These are phyloP conservation scores for Tribolium castaneum DNA, from an alignment of 1,140 invertebrate genomes.

Conservation along the genomic window DNA sequence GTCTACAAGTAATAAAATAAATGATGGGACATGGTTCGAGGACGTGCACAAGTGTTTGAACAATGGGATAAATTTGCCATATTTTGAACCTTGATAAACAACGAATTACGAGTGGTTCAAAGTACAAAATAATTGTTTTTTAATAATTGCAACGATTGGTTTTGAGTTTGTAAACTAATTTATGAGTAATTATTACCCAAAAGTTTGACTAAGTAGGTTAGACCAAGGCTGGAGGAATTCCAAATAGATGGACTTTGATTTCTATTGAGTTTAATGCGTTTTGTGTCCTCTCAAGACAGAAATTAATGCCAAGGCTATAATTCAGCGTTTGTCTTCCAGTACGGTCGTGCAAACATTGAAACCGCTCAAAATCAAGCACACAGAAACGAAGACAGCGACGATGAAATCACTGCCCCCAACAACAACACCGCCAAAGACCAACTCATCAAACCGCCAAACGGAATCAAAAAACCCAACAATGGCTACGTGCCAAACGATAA, in stretches of 20 bases:
- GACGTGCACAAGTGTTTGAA: not conserved
- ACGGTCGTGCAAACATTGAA: slow-evolving; percentile 83
- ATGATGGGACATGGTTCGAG: slow-evolving; percentile 6
- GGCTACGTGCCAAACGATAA: slow-evolving; percentile 51
- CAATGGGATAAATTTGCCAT: not conserved
- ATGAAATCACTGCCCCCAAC: slow-evolving; percentile 37
- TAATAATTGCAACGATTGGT: not conserved
- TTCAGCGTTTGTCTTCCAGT: slow-evolving; percentile 67
- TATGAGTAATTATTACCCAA: not conserved
- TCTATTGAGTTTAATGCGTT: not conserved
- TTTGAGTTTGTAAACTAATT: not conserved
- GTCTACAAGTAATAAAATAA: not conserved
- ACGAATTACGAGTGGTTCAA: not conserved
- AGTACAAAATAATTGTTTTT: not conserved
- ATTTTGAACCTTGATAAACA: not conserved
- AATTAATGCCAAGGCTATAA: not conserved
- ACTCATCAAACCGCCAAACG: slow-evolving; percentile 45
- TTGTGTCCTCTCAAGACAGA: not conserved
- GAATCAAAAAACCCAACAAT: slow-evolving; percentile 43
- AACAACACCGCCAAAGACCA: slow-evolving; percentile 47
- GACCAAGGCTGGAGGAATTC: not conserved
- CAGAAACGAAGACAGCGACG: slow-evolving; percentile 65
- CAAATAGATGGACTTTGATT: not conserved
- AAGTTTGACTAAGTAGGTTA: not conserved
- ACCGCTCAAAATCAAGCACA: slow-evolving; percentile 71